Evolutionary conservation across 2,113 vertebrate genomes (phyloP), one percentile per base, ranked within the genome.

Genomic region (Muscicapa adusta): DNA sequence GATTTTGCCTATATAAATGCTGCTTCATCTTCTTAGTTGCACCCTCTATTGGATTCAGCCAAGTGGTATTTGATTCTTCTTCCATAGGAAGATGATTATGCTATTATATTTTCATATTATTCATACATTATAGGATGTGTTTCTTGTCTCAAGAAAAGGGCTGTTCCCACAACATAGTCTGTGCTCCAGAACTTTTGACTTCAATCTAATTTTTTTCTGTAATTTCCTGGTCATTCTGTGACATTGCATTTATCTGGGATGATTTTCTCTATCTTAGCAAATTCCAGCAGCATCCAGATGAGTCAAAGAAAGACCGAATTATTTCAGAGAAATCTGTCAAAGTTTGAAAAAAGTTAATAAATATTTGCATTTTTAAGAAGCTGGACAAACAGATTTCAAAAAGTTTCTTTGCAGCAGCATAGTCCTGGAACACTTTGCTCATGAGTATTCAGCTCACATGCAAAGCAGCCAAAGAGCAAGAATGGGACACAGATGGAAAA

Each of bases 361-460:
- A 45, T 15, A 42, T 50, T 50, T 63, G 7, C 17, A 20, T 89
- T 88, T 87, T 86, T n/a, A 87, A 88, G 63, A 66, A 78, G 18
- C 20, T 34, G 57, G 61, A 85, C 45, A 82, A 91, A 75, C 13
- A 50, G 34, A 67, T 88, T 96, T 96, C 43, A 60, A 65, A 85
- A 90, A n/a, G 24, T 29, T 89, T 53, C 45, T 43, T 48, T 80
- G 42, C 65, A 85, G 47, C 36, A 81, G n/a, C 36, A 15, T 28
- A 77, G 74, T 43, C n/a, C 25, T 22, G 22, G 66, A 26, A 48
- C 58, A 31, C 50, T 48, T 29, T 47, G 66, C 74, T 91, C 87
- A 33, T 88, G 89, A 91, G 75, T 42, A 91, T 93, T 80, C 36
- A 61, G 66, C 76, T 96, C 91, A 71, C 90, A 91, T 89, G 79